Percentiles rank a stretch among this genome's conserved stretches.
Evolutionary conservation across 1,140 invertebrate species (phyloP).

Genomic region (Tyrophagus putrescentiae): DNA sequence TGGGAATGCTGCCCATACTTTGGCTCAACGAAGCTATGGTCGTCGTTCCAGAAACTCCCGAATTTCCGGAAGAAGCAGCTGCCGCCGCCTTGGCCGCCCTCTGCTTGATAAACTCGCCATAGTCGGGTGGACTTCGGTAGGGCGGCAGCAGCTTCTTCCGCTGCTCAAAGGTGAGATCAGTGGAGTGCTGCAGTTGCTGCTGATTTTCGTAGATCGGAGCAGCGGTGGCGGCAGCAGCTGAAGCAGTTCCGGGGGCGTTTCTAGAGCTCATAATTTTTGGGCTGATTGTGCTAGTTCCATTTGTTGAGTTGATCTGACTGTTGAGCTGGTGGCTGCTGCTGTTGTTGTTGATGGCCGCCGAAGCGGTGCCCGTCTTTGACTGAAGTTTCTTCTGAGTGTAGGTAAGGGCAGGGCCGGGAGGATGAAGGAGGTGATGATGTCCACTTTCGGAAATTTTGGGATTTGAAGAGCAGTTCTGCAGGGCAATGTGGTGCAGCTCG

Average conservation of each 20-base stretch:
- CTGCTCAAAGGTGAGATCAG: conserved; percentile 20
- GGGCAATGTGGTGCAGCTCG: conserved; percentile 11
- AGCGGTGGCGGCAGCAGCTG: neutral
- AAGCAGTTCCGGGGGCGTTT: neutral
- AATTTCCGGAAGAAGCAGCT: no score
- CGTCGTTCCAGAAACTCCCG: neutral
- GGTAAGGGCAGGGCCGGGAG: no score
- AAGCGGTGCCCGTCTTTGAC: neutral
- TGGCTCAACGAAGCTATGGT: neutral
- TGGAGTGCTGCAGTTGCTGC: neutral
- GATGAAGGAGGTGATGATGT: neutral
- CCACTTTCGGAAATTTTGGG: neutral
- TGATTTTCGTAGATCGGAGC: conserved; percentile 1
- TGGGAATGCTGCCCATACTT: conserved; percentile 13
- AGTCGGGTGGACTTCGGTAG: conserved; percentile 19
- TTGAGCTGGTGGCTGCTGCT: neutral
- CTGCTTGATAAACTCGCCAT: conserved; percentile 19
- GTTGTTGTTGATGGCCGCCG: neutral
- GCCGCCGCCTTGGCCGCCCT: neutral
- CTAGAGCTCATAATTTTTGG: no score
- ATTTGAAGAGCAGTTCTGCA: neutral
- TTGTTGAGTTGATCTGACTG: neutral
- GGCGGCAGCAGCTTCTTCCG: conserved; percentile 15
- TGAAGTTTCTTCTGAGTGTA: no score
- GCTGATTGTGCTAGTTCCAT: no score